A percentile compares a stretch with the other conserved stretches of the same genome.
Conservation (phyloP, 2,797 vertebrate genomes). For the Hypotaenidia philippensis region DNA sequence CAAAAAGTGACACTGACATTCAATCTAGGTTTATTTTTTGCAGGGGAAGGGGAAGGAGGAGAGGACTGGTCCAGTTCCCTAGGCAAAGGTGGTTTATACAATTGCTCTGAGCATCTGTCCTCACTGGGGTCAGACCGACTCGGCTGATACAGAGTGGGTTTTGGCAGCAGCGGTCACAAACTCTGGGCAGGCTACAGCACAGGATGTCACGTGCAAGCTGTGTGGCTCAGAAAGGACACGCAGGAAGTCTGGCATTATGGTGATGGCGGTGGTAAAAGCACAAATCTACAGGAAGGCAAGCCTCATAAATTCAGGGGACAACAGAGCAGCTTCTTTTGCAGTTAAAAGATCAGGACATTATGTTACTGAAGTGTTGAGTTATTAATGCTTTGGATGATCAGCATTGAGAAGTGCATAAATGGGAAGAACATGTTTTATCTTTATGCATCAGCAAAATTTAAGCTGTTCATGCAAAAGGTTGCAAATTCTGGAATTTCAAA, state of each 20-base stretch:
- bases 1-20: conserved; percentile 55
- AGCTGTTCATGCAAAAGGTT: not conserved
- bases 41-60: not conserved
- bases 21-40: conserved; percentile 60
- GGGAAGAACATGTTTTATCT: not conserved
- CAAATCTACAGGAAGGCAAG: not conserved
- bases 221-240: not conserved
- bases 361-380: not conserved
- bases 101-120: not conserved
- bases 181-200: not conserved
- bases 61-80: not conserved
- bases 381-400: not conserved
- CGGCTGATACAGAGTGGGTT: rapidly evolving
- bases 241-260: not conserved
- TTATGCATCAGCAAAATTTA: not conserved
- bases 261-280: not conserved
- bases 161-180: not conserved
- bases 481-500: not conserved
- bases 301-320: not conserved
- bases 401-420: not conserved
- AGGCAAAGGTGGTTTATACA: not conserved
- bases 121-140: rapidly evolving
- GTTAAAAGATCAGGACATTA: not conserved
- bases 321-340: not conserved
- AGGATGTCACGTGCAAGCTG: not conserved